Evolutionary conservation across 2,888 invertebrate genomes (phyloP).

Genomic region (Eupithecia subumbrata): DNA sequence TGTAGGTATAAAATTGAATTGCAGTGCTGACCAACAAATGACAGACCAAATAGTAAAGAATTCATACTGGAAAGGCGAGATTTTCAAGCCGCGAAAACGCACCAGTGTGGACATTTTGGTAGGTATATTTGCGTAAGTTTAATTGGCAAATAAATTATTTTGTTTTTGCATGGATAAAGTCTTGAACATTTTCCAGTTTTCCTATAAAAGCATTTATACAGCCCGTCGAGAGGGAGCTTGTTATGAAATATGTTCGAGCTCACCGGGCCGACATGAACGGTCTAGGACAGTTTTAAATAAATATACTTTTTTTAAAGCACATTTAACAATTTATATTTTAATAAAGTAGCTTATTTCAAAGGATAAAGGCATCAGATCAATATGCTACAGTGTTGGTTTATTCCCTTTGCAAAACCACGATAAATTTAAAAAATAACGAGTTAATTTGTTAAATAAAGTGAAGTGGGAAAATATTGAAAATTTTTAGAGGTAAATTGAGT

Average conservation of each 20-base stretch:
- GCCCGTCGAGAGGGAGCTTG: conserved; percentile 25
- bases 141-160: background rate
- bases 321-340: background rate
- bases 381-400: background rate
- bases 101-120: background rate
- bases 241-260: conserved; percentile 40
- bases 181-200: background rate
- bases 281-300: background rate
- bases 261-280: conserved; percentile 30
- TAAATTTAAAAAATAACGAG: background rate
- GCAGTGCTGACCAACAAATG: background rate
- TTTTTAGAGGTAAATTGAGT: background rate
- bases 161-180: background rate
- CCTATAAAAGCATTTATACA: background rate
- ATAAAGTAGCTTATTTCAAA: background rate
- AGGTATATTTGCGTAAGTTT: background rate
- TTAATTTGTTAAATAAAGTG: background rate
- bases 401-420: background rate
- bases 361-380: background rate
- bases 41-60: background rate
- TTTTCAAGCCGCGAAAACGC: background rate
- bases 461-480: background rate
- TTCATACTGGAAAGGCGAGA: background rate
- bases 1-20: background rate
- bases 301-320: background rate